These are phyloP conservation scores for Perca fluviatilis DNA, from an alignment of 2,113 vertebrate genomes.

Conservation along the genomic window DNA sequence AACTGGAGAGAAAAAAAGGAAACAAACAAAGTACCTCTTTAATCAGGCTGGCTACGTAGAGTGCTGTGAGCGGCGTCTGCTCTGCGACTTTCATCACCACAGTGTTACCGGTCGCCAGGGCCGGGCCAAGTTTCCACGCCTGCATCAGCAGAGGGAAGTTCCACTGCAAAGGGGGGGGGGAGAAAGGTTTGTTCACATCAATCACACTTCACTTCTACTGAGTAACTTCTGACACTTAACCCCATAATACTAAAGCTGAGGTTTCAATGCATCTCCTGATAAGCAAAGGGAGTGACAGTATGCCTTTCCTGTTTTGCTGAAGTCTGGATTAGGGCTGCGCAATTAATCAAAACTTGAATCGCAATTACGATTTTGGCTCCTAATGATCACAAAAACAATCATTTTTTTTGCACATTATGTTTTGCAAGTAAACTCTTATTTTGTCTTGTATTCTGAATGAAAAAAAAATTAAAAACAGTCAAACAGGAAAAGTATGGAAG, in stretches of 20 bases:
- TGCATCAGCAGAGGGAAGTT: conserved; percentile 98
- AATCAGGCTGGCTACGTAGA: conserved; percentile 92
- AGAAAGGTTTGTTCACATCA: not conserved
- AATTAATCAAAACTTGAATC: too few species aligned
- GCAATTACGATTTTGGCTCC: too few species aligned
- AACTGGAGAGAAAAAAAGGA: not conserved
- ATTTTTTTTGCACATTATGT: too few species aligned
- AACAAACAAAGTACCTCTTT: conserved; percentile 87
- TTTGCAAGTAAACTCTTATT: too few species aligned
- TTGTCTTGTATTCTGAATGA: too few species aligned
- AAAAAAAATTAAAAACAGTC: too few species aligned
- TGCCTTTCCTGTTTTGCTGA: not conserved
- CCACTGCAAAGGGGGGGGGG: conserved; percentile 85
- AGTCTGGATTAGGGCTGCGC: too few species aligned
- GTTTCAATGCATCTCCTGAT: too few species aligned
- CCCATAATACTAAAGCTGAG: too few species aligned
- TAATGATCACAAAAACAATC: too few species aligned
- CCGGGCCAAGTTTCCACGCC: conserved; percentile 95
- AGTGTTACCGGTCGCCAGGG: conserved; percentile 95
- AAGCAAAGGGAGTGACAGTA: too few species aligned
- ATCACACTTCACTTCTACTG: not conserved
- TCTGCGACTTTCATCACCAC: conserved; percentile 97
- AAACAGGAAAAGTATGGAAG: too few species aligned
- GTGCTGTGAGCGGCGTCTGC: conserved; percentile 93
- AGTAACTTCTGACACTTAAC: not conserved